Base-by-base conservation (phyloP, 2,113 vertebrate genomes). In the Lepus timidus region DNA sequence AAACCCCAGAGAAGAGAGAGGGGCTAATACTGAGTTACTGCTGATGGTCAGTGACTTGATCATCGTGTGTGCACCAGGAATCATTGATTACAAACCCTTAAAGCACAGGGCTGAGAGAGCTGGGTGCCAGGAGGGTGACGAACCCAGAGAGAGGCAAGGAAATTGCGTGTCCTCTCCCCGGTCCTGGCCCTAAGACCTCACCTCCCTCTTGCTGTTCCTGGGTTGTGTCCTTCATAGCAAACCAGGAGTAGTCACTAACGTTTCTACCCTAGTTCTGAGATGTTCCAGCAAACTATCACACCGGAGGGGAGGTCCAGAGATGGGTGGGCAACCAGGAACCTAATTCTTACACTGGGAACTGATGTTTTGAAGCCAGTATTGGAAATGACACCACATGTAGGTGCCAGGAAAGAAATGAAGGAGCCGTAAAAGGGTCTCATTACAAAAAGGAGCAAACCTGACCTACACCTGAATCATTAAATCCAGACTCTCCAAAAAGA, bases 81-180 rank as follows among this genome's bases (percentile, higher is more conserved):
- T 29, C 49, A 62, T 55, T 10, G 62, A 55, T 22, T 55, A 8
- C 19, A 55, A 70, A 4, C 11, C 65, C 29, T 33, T 67, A 5
- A 51, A 88, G 14, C 17, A 12, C 14, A 33, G 23, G 23, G 16
- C 20, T 52, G 39, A 49, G 33, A 86, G 17, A 44, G 85, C 51
- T 22, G 11, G 11, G 11, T 31, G 10, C 62, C 68, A 11, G n/a
- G 6, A 16, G 29, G n/a, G 16, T 55, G 44, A 3, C 1, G 0
- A 6, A 33, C n/a, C 6, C 33, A 49, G 10, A 29, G n/a, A 68
- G 17, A 1, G 4, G 19, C 1, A 0, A 44, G 27, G 58, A 29
- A 67, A 16, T 52, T 68, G 25, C n/a, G 7, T 36, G 20, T 29
- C 1, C 31, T 1, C 64, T 17, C 39, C 4, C 12, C 0, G 22